Evolutionary conservation across 2,113 vertebrate genomes (phyloP), one percentile per base, ranked within the genome.

Genomic region (Speoplatyrhinus poulsoni): DNA sequence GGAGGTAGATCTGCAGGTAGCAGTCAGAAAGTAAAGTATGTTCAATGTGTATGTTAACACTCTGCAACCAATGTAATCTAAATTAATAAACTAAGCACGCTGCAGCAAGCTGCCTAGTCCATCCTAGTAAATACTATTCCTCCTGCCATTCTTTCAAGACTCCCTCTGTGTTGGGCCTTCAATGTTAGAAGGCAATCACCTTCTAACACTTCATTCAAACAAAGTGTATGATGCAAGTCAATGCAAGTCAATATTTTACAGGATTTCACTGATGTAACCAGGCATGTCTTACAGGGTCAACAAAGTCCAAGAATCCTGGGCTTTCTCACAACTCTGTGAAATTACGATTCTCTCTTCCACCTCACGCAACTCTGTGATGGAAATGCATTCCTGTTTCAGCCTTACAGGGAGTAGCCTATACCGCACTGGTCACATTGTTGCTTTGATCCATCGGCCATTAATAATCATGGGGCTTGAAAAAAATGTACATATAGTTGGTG

Each of bases 391-490:
- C 73, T 78, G 52, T 84, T 81, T 77, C 73, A 77, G 66, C 72
- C 69, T 79, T 82, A 83, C 68, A 77, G 75, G 65, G 59, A 76
- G 56, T 72, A 26, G 26, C 26, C 26, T 26, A 26, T 26, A 87
- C 87, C 71, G 53, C 58, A 83, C 80, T 82, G 87, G 88, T 89
- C 80, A 78, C 85, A 83, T 82, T 76, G 58, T 74, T 83, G 86
- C 81, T 87, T 87, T 90, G 88, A 90, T 90, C 83, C 79, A 81
- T 78, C 74, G 79, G 68, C 69, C 72, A 90, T 91, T 89, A 91
- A 92, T 88, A 90, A 87, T 88, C 81, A 91, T 83, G 69, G 73
- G 64, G 75, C 69, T 73, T 73, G 65, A 75, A 83, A 47, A 60
- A 41, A 41, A 83, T 83, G 80, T 85, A 85, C 82, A 86, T 86